Percentiles rank a stretch among this genome's conserved stretches.
Conservation (phyloP, 2,888 invertebrate species). For the Eupithecia centaureata region DNA sequence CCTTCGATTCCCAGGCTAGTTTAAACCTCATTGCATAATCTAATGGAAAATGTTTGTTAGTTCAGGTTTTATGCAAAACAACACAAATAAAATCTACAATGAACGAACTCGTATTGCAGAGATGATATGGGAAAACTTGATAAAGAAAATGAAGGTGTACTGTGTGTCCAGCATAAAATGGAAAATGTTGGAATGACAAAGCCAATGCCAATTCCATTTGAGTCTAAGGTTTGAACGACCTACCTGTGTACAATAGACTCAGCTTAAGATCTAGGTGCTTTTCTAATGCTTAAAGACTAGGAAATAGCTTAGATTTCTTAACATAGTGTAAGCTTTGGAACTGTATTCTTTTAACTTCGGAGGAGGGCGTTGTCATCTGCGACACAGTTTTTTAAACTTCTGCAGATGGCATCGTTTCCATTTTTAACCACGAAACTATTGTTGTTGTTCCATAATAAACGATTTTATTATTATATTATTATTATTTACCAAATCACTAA, state of each 20-base stretch:
- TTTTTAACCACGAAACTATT: too few species aligned
- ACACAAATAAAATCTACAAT: constrained; percentile 25
- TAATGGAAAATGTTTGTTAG: constrained; percentile 56
- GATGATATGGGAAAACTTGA: constrained; percentile 24
- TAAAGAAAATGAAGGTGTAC: not conserved
- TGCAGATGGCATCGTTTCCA: too few species aligned
- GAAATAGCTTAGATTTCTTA: not conserved
- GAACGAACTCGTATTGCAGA: constrained; percentile 5
- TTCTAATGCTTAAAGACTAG: not conserved
- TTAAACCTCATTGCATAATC: constrained; percentile 42
- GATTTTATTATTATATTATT: too few species aligned
- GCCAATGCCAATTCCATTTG: not conserved
- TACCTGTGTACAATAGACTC: not conserved
- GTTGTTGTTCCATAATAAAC: too few species aligned
- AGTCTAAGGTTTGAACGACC: not conserved
- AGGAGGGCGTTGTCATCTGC: too few species aligned
- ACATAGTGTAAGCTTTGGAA: too few species aligned
- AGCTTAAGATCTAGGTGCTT: not conserved
- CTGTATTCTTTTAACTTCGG: too few species aligned
- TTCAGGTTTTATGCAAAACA: constrained; percentile 32
- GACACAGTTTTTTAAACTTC: too few species aligned
- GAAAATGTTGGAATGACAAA: not conserved
- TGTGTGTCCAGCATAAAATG: not conserved
- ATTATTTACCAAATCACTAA: not conserved
- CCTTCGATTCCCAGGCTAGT: constrained; percentile 19